Evolutionary conservation across 2,797 vertebrate species (phyloP).

Genomic region (Setipinna tenuifilis): DNA sequence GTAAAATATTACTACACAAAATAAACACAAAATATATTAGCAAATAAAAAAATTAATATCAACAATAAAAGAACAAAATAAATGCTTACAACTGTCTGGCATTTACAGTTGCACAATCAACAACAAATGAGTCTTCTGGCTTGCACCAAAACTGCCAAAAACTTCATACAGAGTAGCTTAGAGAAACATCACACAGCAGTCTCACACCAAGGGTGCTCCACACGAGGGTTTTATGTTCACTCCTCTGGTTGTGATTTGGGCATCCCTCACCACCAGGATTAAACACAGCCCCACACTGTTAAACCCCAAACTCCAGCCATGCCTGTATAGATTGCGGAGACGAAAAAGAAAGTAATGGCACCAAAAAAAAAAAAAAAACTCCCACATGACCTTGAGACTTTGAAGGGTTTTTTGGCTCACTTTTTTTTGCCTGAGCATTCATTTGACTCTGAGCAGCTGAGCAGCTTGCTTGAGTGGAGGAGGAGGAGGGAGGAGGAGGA

Average conservation of each 20-base stretch:
- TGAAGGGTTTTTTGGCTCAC: neutral
- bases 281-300: neutral
- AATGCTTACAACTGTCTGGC: no score
- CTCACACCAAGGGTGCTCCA: constrained; percentile 4
- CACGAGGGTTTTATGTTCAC: neutral
- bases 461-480: no score
- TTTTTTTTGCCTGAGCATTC: neutral
- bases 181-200: neutral
- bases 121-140: neutral
- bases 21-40: no score
- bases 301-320: neutral
- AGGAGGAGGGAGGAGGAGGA: neutral
- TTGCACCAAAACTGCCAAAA: neutral
- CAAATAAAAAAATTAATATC: no score
- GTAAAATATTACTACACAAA: no score
- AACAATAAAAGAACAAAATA: no score
- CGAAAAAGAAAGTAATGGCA: no score
- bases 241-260: neutral
- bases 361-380: constrained; percentile 3
- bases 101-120: neutral
- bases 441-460: neutral
- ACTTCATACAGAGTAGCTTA: neutral
- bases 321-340: constrained; percentile 1
- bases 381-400: constrained; percentile 14
- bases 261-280: neutral